Base-by-base conservation (phyloP, 2,113 vertebrate species). In the Pionites leucogaster region DNA sequence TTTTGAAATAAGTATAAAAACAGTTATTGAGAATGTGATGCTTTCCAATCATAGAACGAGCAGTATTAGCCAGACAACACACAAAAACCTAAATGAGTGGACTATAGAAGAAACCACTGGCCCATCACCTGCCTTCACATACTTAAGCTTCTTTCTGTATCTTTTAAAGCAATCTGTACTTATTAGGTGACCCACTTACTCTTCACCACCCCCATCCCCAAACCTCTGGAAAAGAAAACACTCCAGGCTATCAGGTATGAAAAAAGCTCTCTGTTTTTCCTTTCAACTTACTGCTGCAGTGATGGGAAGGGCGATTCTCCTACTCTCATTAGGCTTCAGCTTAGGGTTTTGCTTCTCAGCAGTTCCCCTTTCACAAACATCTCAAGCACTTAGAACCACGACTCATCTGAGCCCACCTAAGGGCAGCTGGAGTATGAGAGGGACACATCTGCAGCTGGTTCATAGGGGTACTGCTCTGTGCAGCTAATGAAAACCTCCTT, bases 1-100 rank as follows among this genome's bases (percentile, higher is more conserved):
- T 84, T 93, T 88, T 65, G 78, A 95, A 97, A 47, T 64, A 89
- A 91, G 83, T 69, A 76, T 62, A 89, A 96, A 97, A 82, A 14
- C 52, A 17, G 35, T 20, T 31, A 44, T 19, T 88, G 70, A 82
- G 72, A 82, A 78, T 46, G 62, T 23, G 78, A 64, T 4, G 13
- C 0, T 3, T 92, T 94, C 68, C 47, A 75, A 8, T 6, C 44
- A 37, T 1, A 71, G 64, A 70, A 93, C 4, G 24, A 78, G 81
- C 10, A 13, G 16, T 7, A 71, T 55, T 31, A 68, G 42, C 23
- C 50, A 49, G 53, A 35, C 29, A 92, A 86, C 9, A 22, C 22
- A 60, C 3, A 52, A 52, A 91, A 25, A 4, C 13, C 24, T 31
- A 13, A 76, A 88, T 0, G 18, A 35, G 15, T 46, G 27, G 33